Evolutionary conservation across 2,888 invertebrate genomes (phyloP).

Genomic region (Hypomecis punctinalis): DNA sequence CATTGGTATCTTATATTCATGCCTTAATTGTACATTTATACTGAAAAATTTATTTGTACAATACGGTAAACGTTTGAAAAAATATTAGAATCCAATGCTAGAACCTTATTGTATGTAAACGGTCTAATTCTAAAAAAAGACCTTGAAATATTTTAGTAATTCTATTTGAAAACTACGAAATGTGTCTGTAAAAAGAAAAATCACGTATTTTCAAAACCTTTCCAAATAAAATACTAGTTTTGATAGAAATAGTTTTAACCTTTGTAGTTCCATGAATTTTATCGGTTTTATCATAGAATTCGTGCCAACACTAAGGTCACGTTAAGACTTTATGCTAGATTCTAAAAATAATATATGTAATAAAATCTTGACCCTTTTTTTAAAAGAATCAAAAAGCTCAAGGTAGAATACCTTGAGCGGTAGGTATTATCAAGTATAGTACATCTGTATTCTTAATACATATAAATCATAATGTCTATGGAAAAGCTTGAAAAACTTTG

Average conservation of each 20-base stretch:
- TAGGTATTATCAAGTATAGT: background rate
- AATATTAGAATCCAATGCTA: background rate
- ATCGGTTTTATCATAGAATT: constrained; percentile 27
- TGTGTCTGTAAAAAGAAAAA: background rate
- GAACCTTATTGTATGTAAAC: background rate
- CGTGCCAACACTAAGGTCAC: constrained; percentile 29
- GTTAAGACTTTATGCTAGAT: constrained; percentile 15
- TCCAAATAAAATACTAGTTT: constrained; percentile 39
- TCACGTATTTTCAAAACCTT: constrained; percentile 10
- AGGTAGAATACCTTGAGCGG: background rate
- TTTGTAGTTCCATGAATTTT: constrained; percentile 23
- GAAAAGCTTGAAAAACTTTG: too few relatives aligned
- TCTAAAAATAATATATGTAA: constrained; percentile 15
- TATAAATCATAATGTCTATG: too few relatives aligned
- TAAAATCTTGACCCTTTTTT: background rate
- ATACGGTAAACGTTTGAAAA: too few relatives aligned
- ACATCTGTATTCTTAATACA: background rate
- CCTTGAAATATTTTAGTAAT: background rate
- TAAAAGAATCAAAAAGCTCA: background rate
- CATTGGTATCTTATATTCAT: too few relatives aligned
- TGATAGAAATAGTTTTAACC: constrained; percentile 20
- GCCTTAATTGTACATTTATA: too few relatives aligned
- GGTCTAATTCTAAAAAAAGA: background rate
- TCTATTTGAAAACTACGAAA: background rate
- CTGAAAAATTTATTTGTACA: too few relatives aligned